Percentiles rank a stretch among this genome's conserved stretches.
phyloP scores from a whole-genome alignment of 2,888 invertebrate genomes.

The Lepeophtheirus nordmannii region DNA sequence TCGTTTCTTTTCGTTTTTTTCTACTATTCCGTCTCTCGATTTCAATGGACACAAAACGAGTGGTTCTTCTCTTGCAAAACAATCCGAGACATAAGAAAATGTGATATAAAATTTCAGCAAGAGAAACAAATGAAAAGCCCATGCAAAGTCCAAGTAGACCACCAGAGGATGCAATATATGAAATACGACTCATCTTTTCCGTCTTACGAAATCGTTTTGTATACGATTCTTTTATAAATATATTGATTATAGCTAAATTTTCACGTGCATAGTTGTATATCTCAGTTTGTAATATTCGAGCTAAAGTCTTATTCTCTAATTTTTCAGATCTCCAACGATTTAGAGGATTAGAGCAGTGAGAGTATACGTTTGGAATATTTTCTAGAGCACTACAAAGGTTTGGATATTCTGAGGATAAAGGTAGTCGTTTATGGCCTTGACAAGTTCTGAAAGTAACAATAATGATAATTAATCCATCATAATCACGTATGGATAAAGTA shows the following conservation, averaged over 20 bases:
- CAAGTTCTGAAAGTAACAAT: constrained; percentile 13
- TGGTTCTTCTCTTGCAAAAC: background rate
- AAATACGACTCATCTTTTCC: constrained; percentile 22
- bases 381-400: constrained; percentile 11
- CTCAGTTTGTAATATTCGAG: constrained; percentile 18
- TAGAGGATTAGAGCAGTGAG: background rate
- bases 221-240: constrained; percentile 24
- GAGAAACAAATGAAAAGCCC: constrained; percentile 22
- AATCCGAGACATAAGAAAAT: constrained; percentile 16
- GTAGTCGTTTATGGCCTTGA: constrained; percentile 18
- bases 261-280: constrained; percentile 22
- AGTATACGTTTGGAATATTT: constrained; percentile 6
- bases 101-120: constrained; percentile 23
- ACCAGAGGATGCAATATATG: constrained; percentile 24
- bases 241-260: constrained; percentile 24
- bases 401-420: constrained; percentile 17
- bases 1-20: background rate
- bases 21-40: background rate
- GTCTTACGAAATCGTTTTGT: constrained; percentile 24
- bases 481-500: background rate
- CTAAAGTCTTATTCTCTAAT: constrained; percentile 15
- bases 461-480: background rate
- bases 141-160: constrained; percentile 24
- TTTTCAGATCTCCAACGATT: constrained; percentile 18
- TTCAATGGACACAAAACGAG: background rate